These are phyloP conservation scores for Petrocephalus microphthalmus DNA, from an alignment of 2,113 vertebrate genomes.

Conservation along the genomic window DNA sequence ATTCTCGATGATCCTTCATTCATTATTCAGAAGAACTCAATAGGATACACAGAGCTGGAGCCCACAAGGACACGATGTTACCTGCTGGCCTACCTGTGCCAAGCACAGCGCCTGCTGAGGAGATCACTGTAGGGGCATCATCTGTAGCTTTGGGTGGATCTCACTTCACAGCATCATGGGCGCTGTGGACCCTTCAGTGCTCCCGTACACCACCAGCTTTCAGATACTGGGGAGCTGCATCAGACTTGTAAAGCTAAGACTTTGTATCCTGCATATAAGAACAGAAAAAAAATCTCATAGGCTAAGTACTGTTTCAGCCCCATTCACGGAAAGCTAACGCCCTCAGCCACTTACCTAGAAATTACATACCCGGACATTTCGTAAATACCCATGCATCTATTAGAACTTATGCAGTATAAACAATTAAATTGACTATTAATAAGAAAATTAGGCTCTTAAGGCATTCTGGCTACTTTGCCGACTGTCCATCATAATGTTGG, in stretches of 20 bases:
- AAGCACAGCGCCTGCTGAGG: not conserved
- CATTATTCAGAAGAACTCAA: slow-evolving; percentile 17
- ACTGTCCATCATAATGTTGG: not conserved
- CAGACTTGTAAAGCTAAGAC: not conserved
- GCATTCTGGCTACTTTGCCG: not conserved
- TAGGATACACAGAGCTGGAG: not conserved
- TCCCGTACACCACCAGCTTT: not conserved
- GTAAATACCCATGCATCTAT: not conserved
- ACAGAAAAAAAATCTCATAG: not conserved
- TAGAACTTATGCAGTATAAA: not conserved
- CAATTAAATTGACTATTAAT: not conserved
- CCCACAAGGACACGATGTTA: not conserved
- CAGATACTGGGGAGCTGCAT: not conserved
- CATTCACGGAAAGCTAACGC: not conserved
- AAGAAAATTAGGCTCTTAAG: not conserved
- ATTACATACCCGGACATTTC: not conserved
- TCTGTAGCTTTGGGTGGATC: not conserved
- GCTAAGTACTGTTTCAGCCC: not conserved
- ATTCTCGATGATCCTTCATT: slow-evolving; percentile 5
- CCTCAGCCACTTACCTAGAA: not conserved
- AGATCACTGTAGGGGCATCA: not conserved
- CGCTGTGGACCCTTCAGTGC: not conserved
- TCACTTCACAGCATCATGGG: not conserved
- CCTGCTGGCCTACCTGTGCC: not conserved
- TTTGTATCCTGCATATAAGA: not conserved